Conservation (phyloP, 2,113 vertebrate species). For the Solea solea region DNA sequence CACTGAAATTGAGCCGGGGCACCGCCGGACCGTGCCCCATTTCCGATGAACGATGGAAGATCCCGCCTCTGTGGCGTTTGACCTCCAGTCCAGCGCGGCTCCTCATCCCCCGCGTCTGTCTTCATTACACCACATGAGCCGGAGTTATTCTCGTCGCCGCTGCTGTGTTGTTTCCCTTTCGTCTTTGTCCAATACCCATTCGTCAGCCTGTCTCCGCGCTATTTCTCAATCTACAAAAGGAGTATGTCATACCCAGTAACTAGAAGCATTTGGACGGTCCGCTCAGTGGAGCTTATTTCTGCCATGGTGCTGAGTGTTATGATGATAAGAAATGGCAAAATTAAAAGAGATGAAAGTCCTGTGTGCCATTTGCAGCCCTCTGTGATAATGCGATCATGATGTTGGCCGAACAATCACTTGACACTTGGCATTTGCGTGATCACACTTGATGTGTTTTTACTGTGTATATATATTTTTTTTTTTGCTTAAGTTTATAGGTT, state of each 20-base stretch:
- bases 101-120: constrained; percentile 67
- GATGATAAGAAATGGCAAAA: constrained; percentile 66
- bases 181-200: constrained; percentile 61
- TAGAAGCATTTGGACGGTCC: constrained; percentile 40
- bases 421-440: constrained; percentile 51
- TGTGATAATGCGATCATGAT: constrained; percentile 86
- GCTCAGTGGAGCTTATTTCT: constrained; percentile 15
- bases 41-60: constrained; percentile 71
- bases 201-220: constrained; percentile 21
- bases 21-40: constrained; percentile 61
- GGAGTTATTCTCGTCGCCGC: constrained; percentile 54
- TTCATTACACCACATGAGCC: constrained; percentile 71
- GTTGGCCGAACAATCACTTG: constrained; percentile 41
- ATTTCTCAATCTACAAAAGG: constrained; percentile 55
- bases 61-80: constrained; percentile 58
- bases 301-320: constrained; percentile 30
- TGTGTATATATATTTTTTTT: constrained; percentile 25
- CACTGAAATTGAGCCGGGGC: constrained; percentile 60
- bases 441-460: constrained; percentile 54
- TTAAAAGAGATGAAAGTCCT: constrained; percentile 84
- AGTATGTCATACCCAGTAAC: constrained; percentile 44
- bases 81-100: constrained; percentile 49
- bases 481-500: constrained; percentile 39
- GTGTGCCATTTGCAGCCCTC: constrained; percentile 83
- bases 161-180: constrained; percentile 58